Conservation (phyloP, 2,113 vertebrate genomes). For the Ochotona curzoniae region DNA sequence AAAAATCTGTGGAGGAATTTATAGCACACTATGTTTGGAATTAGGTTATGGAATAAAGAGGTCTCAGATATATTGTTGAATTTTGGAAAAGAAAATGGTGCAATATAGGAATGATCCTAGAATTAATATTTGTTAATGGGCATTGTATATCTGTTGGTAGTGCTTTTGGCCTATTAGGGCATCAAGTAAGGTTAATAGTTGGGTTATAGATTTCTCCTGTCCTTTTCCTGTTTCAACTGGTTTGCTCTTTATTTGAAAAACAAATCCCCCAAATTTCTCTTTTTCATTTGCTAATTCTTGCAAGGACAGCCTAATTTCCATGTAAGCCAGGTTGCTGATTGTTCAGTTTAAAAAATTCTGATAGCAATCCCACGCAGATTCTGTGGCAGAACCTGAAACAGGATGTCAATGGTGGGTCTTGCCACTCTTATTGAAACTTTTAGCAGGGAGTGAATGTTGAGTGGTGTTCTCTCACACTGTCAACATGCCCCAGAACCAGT, state of each 20-base stretch:
- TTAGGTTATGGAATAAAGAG: slow-evolving; percentile 1
- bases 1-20: slow-evolving; percentile 46
- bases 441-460: slow-evolving; percentile 45
- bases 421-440: slow-evolving; percentile 31
- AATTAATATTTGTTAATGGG: slow-evolving; percentile 8
- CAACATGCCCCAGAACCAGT: slow-evolving; percentile 22
- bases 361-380: slow-evolving; percentile 62
- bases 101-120: background rate
- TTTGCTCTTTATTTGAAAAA: slow-evolving; percentile 13
- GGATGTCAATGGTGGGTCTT: background rate
- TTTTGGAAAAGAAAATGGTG: slow-evolving; percentile 37
- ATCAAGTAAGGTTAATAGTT: no score
- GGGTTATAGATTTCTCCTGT: background rate
- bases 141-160: background rate
- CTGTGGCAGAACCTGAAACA: slow-evolving; percentile 12
- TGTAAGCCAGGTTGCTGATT: slow-evolving; percentile 20
- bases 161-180: slow-evolving; percentile 37
- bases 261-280: background rate
- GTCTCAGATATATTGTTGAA: background rate
- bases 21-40: slow-evolving; percentile 60
- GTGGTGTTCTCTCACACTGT: slow-evolving; percentile 36
- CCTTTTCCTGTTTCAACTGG: slow-evolving; percentile 9
- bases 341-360: slow-evolving; percentile 24
- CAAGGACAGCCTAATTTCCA: background rate
- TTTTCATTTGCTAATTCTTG: background rate